Percentiles rank a stretch among this genome's conserved stretches.
Conservation (phyloP, 1,140 invertebrate genomes). For the Rhopalosiphum padi region DNA sequence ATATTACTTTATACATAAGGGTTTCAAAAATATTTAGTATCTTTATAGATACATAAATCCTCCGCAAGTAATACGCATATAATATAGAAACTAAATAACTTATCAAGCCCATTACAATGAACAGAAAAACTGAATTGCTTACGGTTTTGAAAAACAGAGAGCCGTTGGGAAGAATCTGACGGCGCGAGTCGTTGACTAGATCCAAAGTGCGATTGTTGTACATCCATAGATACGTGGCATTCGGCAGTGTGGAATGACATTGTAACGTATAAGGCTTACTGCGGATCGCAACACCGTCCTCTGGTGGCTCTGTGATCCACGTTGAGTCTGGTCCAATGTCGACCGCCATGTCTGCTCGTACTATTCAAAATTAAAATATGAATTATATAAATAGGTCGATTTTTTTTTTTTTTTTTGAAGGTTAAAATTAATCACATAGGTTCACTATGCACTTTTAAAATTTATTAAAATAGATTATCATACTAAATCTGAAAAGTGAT, state of each 20-base stretch:
- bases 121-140: not conserved
- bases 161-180: slow-evolving; percentile 58
- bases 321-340: not conserved
- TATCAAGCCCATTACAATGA: not conserved
- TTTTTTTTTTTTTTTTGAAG: not conserved
- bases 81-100: not conserved
- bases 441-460: not conserved
- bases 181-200: slow-evolving; percentile 58
- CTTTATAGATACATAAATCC: not conserved
- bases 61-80: not conserved
- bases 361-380: not conserved
- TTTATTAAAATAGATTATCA: not conserved
- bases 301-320: slow-evolving; percentile 27
- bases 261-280: slow-evolving; percentile 52
- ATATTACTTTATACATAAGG: not conserved
- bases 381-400: not conserved
- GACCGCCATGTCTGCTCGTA: not conserved
- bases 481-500: not conserved
- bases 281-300: slow-evolving; percentile 46
- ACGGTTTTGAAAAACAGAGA: slow-evolving; percentile 60
- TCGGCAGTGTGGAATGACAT: slow-evolving; percentile 57
- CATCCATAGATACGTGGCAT: slow-evolving; percentile 59
- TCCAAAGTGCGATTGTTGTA: slow-evolving; percentile 58
- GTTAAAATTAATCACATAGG: not conserved
- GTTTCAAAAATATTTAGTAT: not conserved